Evolutionary conservation across 2,113 vertebrate species (phyloP), one percentile per base, ranked within the genome.

Genomic region (Zonotrichia leucophrys): DNA sequence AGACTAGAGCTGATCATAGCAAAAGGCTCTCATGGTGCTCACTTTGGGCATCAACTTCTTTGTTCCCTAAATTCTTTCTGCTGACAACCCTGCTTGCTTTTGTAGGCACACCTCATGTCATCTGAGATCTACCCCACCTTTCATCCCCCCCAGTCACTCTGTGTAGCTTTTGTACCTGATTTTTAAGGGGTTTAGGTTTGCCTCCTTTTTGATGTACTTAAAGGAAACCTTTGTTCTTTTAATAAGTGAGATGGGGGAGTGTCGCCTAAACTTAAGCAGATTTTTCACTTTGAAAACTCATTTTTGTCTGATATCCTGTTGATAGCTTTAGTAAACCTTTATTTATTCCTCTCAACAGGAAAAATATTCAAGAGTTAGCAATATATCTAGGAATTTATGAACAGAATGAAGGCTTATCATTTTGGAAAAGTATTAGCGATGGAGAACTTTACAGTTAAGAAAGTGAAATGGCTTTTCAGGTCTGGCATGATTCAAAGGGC

Each of bases 31-130:
- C 30, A 10, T 0, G 1, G 31, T 27, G 4, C 35, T 27, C 0
- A 0, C 24, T 77, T 33, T 33, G 30, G 19, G 5, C 33, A 46
- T 62, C 10, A 33, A 4, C 4, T 0, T 0, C 21, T 60, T 77
- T 70, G 41, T 66, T 73, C 7, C 8, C 23, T 20, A 37, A 81
- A 37, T 62, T 13, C n/a, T 46, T 78, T 41, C 33, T 83, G 30
- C 16, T 52, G 41, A 64, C 44, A 31, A 1, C 16, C 15, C 25
- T 81, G 31, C 41, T 55, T 52, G 33, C 37, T 55, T 12, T 10
- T 63, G 25, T 12, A 76, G 17, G 33, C 5, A 15, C n/a, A 35
- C 10, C 33, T 73, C 56, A 5, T 25, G 20, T 37, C 49, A 58
- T 44, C 79, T 64, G 72, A 90, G 41, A n/a, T 60, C 50, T 68